A percentile compares a stretch with the other conserved stretches of the same genome.
These are phyloP conservation scores for Apantesis nais DNA, from an alignment of 2,888 invertebrate species.

Conservation along the genomic window DNA sequence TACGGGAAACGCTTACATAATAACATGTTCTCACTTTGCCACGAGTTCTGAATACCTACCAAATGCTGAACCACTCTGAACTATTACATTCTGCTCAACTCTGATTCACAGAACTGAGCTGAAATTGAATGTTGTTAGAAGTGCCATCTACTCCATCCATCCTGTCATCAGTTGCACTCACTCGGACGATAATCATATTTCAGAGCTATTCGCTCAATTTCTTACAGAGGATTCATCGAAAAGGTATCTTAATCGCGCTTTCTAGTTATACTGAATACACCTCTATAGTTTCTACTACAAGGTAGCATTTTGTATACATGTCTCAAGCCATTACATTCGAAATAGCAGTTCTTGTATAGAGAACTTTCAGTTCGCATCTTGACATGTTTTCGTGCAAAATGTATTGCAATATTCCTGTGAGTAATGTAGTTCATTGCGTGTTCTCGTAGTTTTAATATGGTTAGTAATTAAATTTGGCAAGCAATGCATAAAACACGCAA, in stretches of 20 bases:
- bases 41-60: not conserved
- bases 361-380: too few species aligned
- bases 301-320: not conserved
- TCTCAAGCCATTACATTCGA: not conserved
- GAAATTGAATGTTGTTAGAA: not conserved
- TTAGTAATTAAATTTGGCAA: not conserved
- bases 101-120: not conserved
- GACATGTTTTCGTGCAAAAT: too few species aligned
- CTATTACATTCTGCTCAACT: not conserved
- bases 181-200: not conserved
- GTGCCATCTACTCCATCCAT: not conserved
- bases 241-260: not conserved
- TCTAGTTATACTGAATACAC: not conserved
- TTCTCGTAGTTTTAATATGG: too few species aligned
- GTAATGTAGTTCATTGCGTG: too few species aligned
- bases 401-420: too few species aligned
- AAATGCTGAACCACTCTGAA: not conserved
- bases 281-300: not conserved
- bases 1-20: not conserved
- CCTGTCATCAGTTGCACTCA: too few species aligned
- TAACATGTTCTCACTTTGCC: not conserved
- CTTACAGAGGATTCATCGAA: not conserved
- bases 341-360: too few species aligned
- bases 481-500: too few species aligned
- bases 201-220: not conserved